Percentiles rank a stretch among this genome's conserved stretches.
Evolutionary conservation across 2,113 vertebrate species (phyloP).

Genomic region (Anolis carolinensis): DNA sequence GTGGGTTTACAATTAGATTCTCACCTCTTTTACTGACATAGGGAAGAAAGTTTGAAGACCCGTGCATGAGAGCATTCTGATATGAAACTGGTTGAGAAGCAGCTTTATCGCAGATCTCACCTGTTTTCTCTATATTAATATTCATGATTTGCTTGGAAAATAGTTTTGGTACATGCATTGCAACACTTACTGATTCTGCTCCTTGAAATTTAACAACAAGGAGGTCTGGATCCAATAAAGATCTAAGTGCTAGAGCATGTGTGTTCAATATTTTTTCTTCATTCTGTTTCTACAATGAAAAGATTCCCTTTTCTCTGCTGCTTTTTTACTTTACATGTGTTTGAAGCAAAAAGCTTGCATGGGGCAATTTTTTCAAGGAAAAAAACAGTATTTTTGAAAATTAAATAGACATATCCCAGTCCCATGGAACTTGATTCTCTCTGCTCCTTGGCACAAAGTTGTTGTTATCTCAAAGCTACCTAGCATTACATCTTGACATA

Average conservation of each 20-base stretch:
- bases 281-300: neutral
- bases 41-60: neutral
- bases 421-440: neutral
- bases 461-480: neutral
- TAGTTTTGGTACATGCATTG: neutral
- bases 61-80: neutral
- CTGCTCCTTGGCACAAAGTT: neutral
- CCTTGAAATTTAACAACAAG: neutral
- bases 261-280: neutral
- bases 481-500: neutral
- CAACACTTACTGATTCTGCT: neutral
- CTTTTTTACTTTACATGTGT: neutral
- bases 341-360: neutral
- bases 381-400: too few species aligned
- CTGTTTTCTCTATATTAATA: neutral
- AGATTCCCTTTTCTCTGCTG: too few species aligned
- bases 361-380: neutral
- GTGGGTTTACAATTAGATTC: neutral
- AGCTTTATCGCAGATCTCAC: neutral
- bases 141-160: neutral
- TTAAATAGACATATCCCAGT: too few species aligned
- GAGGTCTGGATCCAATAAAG: neutral
- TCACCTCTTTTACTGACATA: neutral
- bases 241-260: too few species aligned
- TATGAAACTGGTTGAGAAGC: neutral